phyloP scores from a whole-genome alignment of 2,888 invertebrate species.

The Autographa gamma region DNA sequence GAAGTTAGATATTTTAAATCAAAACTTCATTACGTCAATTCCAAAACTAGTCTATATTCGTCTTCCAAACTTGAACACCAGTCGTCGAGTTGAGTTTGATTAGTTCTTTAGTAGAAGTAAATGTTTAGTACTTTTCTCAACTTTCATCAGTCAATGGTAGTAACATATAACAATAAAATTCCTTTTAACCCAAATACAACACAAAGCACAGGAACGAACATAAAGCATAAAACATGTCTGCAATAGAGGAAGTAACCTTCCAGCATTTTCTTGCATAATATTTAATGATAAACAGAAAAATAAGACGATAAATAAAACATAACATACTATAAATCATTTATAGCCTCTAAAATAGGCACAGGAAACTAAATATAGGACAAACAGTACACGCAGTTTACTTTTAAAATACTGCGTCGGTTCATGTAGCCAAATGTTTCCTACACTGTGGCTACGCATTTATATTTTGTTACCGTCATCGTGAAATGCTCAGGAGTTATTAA shows the following conservation, averaged over 20 bases:
- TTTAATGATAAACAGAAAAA: conserved; percentile 19
- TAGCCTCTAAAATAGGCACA: conserved; percentile 19
- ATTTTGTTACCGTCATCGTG: neutral
- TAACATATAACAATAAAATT: conserved; percentile 1
- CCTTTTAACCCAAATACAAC: neutral
- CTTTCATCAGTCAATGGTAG: too few species aligned
- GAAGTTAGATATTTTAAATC: too few species aligned
- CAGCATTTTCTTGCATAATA: neutral
- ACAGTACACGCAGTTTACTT: conserved; percentile 19
- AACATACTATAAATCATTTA: too few species aligned
- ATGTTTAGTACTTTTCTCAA: too few species aligned
- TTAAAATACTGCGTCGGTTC: conserved; percentile 33
- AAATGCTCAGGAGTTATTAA: neutral
- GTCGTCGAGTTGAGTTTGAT: too few species aligned
- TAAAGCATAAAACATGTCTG: neutral
- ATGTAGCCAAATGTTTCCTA: conserved; percentile 25
- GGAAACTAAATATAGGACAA: conserved; percentile 31
- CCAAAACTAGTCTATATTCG: too few species aligned
- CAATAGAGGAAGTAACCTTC: neutral
- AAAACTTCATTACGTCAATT: too few species aligned
- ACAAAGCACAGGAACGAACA: neutral
- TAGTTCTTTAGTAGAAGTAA: too few species aligned
- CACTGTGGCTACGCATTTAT: conserved; percentile 30
- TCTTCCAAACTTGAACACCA: too few species aligned
- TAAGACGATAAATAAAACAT: conserved; percentile 35